Base-by-base conservation (phyloP, 2,797 vertebrate genomes). In the Neopelma chrysocephalum region DNA sequence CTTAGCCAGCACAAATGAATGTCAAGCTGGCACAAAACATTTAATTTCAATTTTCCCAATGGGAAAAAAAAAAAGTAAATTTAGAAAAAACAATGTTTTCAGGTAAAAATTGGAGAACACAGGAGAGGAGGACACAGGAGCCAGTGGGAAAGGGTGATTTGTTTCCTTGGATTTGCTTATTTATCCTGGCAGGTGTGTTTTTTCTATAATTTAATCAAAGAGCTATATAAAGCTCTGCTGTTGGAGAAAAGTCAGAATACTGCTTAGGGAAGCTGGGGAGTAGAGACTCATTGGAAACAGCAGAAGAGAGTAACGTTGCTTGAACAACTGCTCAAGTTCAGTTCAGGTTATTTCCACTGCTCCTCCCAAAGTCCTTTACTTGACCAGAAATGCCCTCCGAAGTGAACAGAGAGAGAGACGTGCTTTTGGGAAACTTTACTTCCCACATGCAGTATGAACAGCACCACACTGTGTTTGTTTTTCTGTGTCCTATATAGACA, bases 171-270 rank as follows among this genome's bases (percentile, higher is more conserved):
- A 72, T 92, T 84, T 32, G 15, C 76, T 90, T 82, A 61, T 90
- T 86, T 89, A 61, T 16, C 6, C 13, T 90, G 43, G 54, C 53
- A 89, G 21, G 27, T 72, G 50, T 64, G 32, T 36, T 93, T 69
- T 85, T 95, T 82, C n/a, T 95, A 47, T 90, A 73, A 93, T 92
- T 84, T 65, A 89, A 79, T 90, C 36, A 83, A 64, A 84, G 51
- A 61, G 15, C n/a, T 76, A 38, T 65, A 65, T 40, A 84, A 76
- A 94, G 23, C 21, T 84, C 45, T 32, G 9, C 32, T 48, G 31
- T 13, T 69, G 48, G n/a, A 87, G 31, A 66, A 93, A 85, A 87
- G 17, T 16, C n/a, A 87, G 85, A 70, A 45, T 66, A 66, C 27
- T 77, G 34, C 45, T 79, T 69, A 72, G 17, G 14, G 38, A 91